Evolutionary conservation across 2,888 invertebrate species (phyloP).

Genomic region (Athetis lepigone): DNA sequence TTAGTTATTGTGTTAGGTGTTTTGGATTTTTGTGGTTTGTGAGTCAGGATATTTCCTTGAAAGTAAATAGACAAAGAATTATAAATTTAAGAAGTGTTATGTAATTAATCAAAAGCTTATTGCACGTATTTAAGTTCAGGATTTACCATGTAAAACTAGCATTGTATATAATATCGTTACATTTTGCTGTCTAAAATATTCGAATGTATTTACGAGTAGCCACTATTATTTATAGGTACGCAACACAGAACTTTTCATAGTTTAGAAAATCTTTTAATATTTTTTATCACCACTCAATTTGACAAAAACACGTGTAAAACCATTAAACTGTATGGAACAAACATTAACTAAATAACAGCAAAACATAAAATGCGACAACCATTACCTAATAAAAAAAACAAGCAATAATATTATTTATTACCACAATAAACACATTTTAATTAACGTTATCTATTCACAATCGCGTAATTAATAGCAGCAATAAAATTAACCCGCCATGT

Average conservation of each 20-base stretch:
- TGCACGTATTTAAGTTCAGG: too few relatives aligned
- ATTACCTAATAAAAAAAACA: slow-evolving; percentile 60
- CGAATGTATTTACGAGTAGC: background rate
- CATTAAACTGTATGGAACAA: slow-evolving; percentile 40
- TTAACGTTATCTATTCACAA: slow-evolving; percentile 71
- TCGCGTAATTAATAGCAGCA: slow-evolving; percentile 72
- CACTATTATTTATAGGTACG: background rate
- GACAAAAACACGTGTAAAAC: slow-evolving; percentile 53
- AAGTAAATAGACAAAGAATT: slow-evolving; percentile 14
- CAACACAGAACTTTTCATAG: background rate
- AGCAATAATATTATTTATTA: slow-evolving; percentile 62
- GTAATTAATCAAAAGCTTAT: too few relatives aligned
- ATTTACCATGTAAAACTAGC: too few relatives aligned
- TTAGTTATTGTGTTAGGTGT: slow-evolving; percentile 50
- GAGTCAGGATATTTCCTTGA: slow-evolving; percentile 25
- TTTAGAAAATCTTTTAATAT: background rate
- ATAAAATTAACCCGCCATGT: slow-evolving; percentile 75
- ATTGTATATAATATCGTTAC: too few relatives aligned
- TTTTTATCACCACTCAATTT: slow-evolving; percentile 32
- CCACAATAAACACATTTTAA: slow-evolving; percentile 70
- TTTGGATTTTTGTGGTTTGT: slow-evolving; percentile 25
- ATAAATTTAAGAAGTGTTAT: too few relatives aligned
- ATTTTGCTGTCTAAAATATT: background rate
- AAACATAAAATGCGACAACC: slow-evolving; percentile 56
- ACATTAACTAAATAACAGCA: slow-evolving; percentile 57